Conservation (phyloP, 2,797 vertebrate species). For the Yasuhikotakia modesta region DNA sequence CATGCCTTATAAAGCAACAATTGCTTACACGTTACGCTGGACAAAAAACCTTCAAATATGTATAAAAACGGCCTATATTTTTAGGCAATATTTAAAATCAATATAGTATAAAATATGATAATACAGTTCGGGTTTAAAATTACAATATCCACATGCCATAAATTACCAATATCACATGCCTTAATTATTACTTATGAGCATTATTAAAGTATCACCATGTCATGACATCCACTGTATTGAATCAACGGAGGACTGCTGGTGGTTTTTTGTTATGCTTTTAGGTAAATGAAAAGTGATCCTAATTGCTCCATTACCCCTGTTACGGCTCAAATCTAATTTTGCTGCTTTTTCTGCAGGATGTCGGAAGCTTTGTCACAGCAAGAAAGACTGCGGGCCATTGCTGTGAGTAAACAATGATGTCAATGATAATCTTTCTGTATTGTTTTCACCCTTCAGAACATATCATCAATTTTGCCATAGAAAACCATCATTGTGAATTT, state of each 20-base stretch:
- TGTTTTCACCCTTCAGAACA: not conserved
- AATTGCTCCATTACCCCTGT: slow-evolving; percentile 1
- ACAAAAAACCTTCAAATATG: not conserved
- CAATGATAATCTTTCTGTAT: not conserved
- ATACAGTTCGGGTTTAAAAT: not conserved
- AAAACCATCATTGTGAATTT: not conserved
- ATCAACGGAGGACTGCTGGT: not conserved
- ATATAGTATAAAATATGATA: not conserved
- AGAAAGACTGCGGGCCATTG: slow-evolving; percentile 92
- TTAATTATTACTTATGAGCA: not conserved
- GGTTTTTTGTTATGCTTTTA: not conserved
- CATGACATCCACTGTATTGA: not conserved
- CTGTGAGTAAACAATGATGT: slow-evolving; percentile 78
- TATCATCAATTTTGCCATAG: not conserved
- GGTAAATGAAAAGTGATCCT: slow-evolving; percentile 18
- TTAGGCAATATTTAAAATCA: not conserved
- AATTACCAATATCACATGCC: not conserved
- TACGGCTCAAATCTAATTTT: not conserved
- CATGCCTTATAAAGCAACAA: not conserved
- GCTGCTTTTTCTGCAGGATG: slow-evolving; percentile 76
- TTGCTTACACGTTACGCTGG: not conserved
- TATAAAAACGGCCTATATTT: not conserved
- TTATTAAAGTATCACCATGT: not conserved
- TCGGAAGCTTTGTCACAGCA: slow-evolving; percentile 85
- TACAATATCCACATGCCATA: too few relatives aligned